Conservation (phyloP, 2,797 vertebrate species). For the Rhynchonycteris naso region DNA sequence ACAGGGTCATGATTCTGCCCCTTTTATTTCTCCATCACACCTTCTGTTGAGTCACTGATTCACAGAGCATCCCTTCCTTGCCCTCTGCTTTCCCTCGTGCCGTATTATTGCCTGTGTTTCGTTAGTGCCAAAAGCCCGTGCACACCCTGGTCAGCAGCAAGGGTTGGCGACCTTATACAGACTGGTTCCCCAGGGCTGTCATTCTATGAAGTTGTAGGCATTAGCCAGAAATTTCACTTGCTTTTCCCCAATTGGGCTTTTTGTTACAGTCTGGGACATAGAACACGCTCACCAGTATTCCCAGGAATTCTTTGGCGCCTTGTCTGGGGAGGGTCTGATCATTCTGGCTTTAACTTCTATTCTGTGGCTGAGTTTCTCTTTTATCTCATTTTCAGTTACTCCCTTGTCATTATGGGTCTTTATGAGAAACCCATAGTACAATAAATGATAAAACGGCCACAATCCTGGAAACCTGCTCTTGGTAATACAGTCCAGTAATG, state of each 20-base stretch:
- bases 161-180: background rate
- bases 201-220: background rate
- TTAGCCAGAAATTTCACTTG: background rate
- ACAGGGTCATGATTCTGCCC: background rate
- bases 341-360: background rate
- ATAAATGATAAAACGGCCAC: background rate
- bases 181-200: background rate
- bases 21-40: background rate
- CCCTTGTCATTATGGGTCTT: background rate
- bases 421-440: background rate
- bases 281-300: background rate
- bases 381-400: background rate
- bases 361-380: background rate
- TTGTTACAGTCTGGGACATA: background rate
- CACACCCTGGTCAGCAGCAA: background rate
- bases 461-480: background rate
- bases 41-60: background rate
- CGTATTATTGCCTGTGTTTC: background rate
- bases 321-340: background rate
- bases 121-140: background rate
- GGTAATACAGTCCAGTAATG: background rate
- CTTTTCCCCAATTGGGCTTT: background rate
- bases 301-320: background rate
- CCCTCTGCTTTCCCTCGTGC: background rate
- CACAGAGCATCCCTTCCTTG: background rate